A percentile compares a stretch with the other conserved stretches of the same genome.
phyloP scores from a whole-genome alignment of 2,113 vertebrate species.

The Mormoops blainvillei region DNA sequence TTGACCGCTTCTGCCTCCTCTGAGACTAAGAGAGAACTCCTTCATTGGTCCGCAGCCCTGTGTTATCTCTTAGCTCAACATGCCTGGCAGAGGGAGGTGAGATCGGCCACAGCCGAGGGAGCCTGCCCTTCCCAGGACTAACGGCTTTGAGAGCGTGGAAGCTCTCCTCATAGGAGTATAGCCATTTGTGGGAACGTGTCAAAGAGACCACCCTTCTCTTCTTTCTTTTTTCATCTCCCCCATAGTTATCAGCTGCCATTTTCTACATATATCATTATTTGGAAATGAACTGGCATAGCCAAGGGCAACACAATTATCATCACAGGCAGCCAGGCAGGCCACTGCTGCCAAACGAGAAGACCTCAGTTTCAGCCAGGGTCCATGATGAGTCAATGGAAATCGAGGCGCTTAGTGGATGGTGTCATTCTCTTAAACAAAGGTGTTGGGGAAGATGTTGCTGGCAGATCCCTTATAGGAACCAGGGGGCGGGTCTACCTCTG shows the following conservation, averaged over 20 bases:
- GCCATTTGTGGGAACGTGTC: not conserved
- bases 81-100: not conserved
- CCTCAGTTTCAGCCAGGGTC: not conserved
- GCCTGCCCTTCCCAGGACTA: not conserved
- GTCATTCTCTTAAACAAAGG: not conserved
- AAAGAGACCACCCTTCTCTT: not conserved
- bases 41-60: no score
- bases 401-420: not conserved
- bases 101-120: not conserved
- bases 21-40: not conserved
- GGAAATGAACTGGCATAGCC: not conserved
- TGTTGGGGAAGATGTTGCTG: rapidly evolving
- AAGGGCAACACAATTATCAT: not conserved
- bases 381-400: not conserved
- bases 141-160: not conserved
- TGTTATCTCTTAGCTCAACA: not conserved
- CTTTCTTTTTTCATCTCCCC: not conserved
- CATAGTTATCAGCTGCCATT: not conserved
- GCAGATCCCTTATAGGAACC: not conserved
- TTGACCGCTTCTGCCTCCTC: not conserved
- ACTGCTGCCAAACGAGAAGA: not conserved
- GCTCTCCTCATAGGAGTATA: not conserved
- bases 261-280: not conserved
- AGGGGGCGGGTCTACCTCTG: not conserved
- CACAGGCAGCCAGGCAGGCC: not conserved